These are phyloP conservation scores for Chrysaora quinquecirrha DNA, from an alignment of 30 jellyfish, hydroid and myxozoan genomes.

Conservation along the genomic window DNA sequence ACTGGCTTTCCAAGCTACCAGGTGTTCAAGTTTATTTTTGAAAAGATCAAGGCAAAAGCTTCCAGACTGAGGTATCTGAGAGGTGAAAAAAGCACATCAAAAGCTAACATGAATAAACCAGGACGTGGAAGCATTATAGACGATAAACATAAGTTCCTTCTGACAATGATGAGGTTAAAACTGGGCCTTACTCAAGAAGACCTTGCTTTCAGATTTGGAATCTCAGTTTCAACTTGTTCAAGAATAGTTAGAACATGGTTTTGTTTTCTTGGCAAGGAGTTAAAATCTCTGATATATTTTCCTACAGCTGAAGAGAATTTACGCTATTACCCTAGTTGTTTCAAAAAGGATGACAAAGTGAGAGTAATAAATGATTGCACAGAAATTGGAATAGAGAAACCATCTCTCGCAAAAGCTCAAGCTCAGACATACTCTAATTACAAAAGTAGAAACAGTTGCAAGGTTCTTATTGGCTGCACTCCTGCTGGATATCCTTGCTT, in stretches of 20 bases:
- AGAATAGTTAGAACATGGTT: conserved; percentile 46
- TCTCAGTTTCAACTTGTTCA: conserved; percentile 30
- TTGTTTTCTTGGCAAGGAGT: conserved; percentile 25
- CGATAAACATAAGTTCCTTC: conserved; percentile 7
- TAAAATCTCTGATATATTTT: conserved; percentile 22
- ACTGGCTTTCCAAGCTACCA: conserved; percentile 7
- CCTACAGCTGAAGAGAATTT: conserved; percentile 34
- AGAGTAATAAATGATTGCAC: conserved; percentile 58
- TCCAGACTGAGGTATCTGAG: conserved; percentile 13
- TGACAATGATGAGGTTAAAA: conserved; percentile 11
- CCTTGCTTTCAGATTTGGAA: conserved; percentile 48
- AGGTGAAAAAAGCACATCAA: conserved; percentile 23
- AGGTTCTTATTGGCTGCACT: conserved; percentile 38
- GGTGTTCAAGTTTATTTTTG: conserved; percentile 24
- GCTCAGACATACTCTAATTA: conserved; percentile 48
- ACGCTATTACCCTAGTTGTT: conserved; percentile 26
- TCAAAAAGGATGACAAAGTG: conserved; percentile 31
- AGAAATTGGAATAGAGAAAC: conserved; percentile 28
- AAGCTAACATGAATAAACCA: conserved; percentile 7
- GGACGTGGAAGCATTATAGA: conserved; percentile 9
- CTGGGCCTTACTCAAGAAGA: conserved; percentile 42
- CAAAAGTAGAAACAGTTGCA: conserved; percentile 25
- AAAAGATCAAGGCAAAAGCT: conserved; percentile 31
- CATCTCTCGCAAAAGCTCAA: conserved; percentile 31
- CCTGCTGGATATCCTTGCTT: conserved; percentile 32